These are phyloP conservation scores for Sisor rabdophorus DNA, from an alignment of 2,113 vertebrate species.

Conservation along the genomic window DNA sequence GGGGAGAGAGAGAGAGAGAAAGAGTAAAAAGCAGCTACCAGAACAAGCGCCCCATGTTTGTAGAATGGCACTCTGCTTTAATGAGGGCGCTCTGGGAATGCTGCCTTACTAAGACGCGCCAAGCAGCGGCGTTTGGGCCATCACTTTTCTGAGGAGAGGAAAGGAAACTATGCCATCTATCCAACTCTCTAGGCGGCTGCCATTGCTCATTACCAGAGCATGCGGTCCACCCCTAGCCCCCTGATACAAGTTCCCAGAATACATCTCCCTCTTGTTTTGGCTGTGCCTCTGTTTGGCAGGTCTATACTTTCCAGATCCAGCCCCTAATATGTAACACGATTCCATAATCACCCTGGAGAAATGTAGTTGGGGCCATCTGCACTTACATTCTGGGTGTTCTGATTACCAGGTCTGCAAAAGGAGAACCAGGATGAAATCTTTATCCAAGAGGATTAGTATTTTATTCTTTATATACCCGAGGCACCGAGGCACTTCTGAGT, in stretches of 20 bases:
- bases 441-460: background rate
- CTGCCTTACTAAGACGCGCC: constrained; percentile 47
- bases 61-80: constrained; percentile 51
- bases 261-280: constrained; percentile 36
- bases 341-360: constrained; percentile 7
- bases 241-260: constrained; percentile 19
- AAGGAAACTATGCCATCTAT: constrained; percentile 53
- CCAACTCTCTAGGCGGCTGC: constrained; percentile 51
- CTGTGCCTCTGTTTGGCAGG: constrained; percentile 32
- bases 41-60: constrained; percentile 40
- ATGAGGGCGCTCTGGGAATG: constrained; percentile 59
- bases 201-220: constrained; percentile 60
- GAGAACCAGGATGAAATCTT: background rate
- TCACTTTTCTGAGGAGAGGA: constrained; percentile 43
- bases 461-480: background rate
- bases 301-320: constrained; percentile 22
- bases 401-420: background rate
- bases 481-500: background rate
- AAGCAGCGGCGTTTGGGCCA: constrained; percentile 47
- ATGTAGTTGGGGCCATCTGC: background rate
- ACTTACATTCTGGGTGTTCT: background rate
- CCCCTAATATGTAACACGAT: background rate
- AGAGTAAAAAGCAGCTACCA: constrained; percentile 38
- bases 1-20: background rate
- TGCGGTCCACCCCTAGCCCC: constrained; percentile 39